Evolutionary conservation across 2,113 vertebrate genomes (phyloP), one percentile per base, ranked within the genome.

Genomic region (Heterotilapia buettikoferi): DNA sequence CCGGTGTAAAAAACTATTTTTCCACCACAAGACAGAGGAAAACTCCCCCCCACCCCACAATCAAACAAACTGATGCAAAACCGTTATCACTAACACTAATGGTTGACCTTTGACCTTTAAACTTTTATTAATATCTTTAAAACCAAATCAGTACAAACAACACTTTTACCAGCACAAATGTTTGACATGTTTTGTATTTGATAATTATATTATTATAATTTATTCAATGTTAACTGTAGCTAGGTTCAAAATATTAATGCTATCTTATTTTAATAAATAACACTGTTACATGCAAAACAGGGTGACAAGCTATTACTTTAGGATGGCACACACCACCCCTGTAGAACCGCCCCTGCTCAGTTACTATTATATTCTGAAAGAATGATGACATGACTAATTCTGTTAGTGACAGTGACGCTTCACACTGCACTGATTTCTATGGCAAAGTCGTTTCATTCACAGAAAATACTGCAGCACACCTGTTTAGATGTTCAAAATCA

Each of bases 251-350:
- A 24, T 9, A 9, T 2, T 59, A 59, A 59, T 59, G 56, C 24
- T 29, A 0, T 57, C 24, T 57, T 3, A 57, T 16, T 57, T 57
- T 54, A 0, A 54, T 24, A 54, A 59, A 59, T 59, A 59, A 59
- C 7, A 0, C 0, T 24, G n/a, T 59, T 0, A 59, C 0, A 57
- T 14, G 24, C 54, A 57, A 57, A 57, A 57, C 12, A 57, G 21
- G 0, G 54, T 56, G 54, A 26, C 4, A 26, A 56, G 0, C 0
- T 26, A 56, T 57, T 57, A 26, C 0, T 14, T 26, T 14, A 14
- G 6, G 54, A 2, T 57, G 54, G 54, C 12, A 0, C 54, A 56
- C 21, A 0, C 0, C 21, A 57, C 52, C 52, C 52, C 52, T 21
- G 52, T 53, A 53, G 0, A 53, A 21, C 52, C 52, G 52, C 52